Base-by-base conservation (phyloP, 2,113 vertebrate genomes). In the Ciconia maguari region DNA sequence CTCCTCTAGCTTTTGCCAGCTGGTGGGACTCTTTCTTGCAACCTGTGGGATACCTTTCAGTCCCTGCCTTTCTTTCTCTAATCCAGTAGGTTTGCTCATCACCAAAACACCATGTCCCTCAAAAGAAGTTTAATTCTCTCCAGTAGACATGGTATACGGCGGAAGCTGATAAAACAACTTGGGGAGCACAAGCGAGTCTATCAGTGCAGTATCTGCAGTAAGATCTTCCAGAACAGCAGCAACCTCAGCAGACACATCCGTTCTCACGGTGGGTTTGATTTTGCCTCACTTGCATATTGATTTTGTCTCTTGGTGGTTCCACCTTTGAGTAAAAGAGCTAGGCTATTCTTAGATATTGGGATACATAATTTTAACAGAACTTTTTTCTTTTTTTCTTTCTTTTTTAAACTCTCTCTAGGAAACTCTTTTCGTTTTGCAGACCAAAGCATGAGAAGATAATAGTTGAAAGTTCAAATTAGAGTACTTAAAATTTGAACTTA, bases 221-320 rank as follows among this genome's bases (percentile, higher is more conserved):
- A 99, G 97, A 96, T 99, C 97, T 99, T 99, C 98, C 99, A 99
- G 98, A 99, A 99, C 98, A 99, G 99, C 99, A 99, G 99, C 98
- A 99, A 99, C 97, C 98, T 99, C 91, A 99, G 99, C 98, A 96
- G 99, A 58, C 99, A 99, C 95, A 98, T 99, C 97, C 99, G 99
- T 41, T 99, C 99, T 8, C 99, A 99, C 0, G 99, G 99, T 99
- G 97, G 93, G 98, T 95, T 93, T 80, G 69, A 54, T 69, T 93
- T 77, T 83, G 18, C 25, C 48, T 74, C 7, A 0, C 29, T 71
- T 83, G 44, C 6, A 0, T 55, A 29, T 76, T 71, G 60, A 42
- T 77, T 89, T 79, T 92, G 5, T 86, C 58, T 80, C 55, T 72
- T 4, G 0, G 10, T 51, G 41, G 12, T 79, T 91, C 38, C 44